phyloP scores from a whole-genome alignment of 2,113 vertebrate genomes.

The Lontra canadensis region DNA sequence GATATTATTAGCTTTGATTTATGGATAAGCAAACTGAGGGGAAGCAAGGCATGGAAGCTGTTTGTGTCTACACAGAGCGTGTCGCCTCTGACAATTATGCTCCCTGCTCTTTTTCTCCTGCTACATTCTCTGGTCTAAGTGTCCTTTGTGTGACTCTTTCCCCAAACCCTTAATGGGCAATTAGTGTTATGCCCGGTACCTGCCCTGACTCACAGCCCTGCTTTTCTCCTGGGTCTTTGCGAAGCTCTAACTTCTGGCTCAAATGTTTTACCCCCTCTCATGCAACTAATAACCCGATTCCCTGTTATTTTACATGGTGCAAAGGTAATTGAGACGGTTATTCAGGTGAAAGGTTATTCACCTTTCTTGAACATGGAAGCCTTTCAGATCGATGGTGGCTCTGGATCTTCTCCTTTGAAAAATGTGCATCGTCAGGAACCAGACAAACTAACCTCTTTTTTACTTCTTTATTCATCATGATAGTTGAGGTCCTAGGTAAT shows the following conservation, averaged over 20 bases:
- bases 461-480: not conserved
- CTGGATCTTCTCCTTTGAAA: not conserved
- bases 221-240: not conserved
- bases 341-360: not conserved
- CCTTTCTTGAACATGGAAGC: not conserved
- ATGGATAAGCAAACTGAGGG: not conserved
- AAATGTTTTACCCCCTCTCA: not conserved
- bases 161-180: not conserved
- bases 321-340: not conserved
- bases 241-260: not conserved
- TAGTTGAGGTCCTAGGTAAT: not conserved
- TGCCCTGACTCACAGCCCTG: not conserved
- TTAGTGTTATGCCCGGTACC: not conserved
- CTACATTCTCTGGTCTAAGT: not conserved
- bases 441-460: not conserved
- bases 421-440: not conserved
- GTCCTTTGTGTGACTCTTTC: not conserved
- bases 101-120: not conserved
- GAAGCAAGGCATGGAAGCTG: not conserved
- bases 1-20: slow-evolving; percentile 65
- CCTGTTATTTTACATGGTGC: not conserved
- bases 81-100: not conserved
- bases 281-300: not conserved
- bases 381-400: not conserved
- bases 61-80: not conserved